Evolutionary conservation across 2,888 invertebrate genomes (phyloP).

Genomic region (Drosophila diplacantha): DNA sequence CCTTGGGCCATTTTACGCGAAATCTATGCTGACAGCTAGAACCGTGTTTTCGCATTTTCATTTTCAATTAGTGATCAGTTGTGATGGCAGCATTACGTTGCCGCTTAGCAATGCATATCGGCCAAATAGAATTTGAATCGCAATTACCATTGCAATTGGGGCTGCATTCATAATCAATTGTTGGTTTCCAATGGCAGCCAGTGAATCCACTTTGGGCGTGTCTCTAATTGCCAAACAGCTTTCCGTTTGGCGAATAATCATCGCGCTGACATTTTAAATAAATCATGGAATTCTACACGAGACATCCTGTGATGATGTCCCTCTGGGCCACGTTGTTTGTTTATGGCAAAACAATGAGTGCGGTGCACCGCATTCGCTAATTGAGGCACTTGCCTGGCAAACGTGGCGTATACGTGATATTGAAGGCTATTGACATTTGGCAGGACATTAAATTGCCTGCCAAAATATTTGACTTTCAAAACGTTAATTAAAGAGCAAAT

Average conservation of each 20-base stretch:
- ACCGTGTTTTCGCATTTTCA: constrained; percentile 39
- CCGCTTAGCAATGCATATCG: constrained; percentile 47
- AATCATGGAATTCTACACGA: constrained; percentile 25
- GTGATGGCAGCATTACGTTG: constrained; percentile 35
- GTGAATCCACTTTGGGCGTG: constrained; percentile 2
- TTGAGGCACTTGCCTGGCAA: constrained; percentile 40
- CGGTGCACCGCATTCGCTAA: constrained; percentile 50
- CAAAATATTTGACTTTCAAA: constrained; percentile 7
- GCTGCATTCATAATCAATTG: constrained; percentile 34
- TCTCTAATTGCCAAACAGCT: constrained; percentile 61
- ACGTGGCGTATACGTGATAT: constrained; percentile 50
- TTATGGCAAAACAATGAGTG: constrained; percentile 48
- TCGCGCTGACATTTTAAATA: constrained; percentile 35
- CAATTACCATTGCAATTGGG: constrained; percentile 32
- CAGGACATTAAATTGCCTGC: constrained; percentile 10
- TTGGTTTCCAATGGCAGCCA: neutral
- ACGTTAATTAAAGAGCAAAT: neutral
- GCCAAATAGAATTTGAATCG: constrained; percentile 16
- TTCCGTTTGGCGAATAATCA: constrained; percentile 45
- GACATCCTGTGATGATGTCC: constrained; percentile 11
- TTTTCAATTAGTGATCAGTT: constrained; percentile 56
- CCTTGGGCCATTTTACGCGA: neutral
- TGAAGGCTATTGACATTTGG: constrained; percentile 20
- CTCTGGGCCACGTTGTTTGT: constrained; percentile 31
- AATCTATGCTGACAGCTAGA: neutral